Percentiles rank a stretch among this genome's conserved stretches.
Conservation (phyloP, 2,113 vertebrate genomes). For the Macheiramphus alcinus region DNA sequence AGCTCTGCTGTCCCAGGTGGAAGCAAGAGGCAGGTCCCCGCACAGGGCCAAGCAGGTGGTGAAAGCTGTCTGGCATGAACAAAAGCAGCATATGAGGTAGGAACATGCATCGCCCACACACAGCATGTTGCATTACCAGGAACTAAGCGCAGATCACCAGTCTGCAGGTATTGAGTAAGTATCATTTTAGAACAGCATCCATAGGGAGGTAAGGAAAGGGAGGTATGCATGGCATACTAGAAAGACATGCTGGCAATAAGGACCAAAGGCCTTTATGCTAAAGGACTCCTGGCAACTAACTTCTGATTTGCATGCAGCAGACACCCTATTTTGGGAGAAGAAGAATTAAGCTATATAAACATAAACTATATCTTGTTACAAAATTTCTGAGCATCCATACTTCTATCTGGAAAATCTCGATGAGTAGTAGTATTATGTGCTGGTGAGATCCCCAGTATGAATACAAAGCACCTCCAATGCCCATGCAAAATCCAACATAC, state of each 20-base stretch:
- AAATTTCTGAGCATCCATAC: background rate
- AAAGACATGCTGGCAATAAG: background rate
- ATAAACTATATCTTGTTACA: background rate
- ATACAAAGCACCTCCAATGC: background rate
- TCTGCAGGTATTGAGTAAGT: background rate
- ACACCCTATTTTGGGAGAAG: background rate
- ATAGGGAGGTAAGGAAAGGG: background rate
- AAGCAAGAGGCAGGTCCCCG: background rate
- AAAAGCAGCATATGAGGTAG: background rate
- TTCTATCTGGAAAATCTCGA: background rate
- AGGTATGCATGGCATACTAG: background rate
- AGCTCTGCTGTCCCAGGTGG: background rate
- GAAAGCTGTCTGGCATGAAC: background rate
- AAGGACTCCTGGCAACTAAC: background rate
- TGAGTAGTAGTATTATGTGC: background rate
- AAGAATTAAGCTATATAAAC: background rate
- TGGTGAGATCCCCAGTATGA: background rate
- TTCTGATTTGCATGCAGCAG: background rate
- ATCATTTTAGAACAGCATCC: background rate
- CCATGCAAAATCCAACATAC: background rate
- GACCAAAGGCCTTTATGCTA: background rate
- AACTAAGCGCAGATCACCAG: background rate
- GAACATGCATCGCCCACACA: background rate
- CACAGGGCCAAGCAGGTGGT: background rate
- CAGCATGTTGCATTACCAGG: background rate